Evolutionary conservation across 2,797 vertebrate species (phyloP).

Genomic region (Cuniculus paca): DNA sequence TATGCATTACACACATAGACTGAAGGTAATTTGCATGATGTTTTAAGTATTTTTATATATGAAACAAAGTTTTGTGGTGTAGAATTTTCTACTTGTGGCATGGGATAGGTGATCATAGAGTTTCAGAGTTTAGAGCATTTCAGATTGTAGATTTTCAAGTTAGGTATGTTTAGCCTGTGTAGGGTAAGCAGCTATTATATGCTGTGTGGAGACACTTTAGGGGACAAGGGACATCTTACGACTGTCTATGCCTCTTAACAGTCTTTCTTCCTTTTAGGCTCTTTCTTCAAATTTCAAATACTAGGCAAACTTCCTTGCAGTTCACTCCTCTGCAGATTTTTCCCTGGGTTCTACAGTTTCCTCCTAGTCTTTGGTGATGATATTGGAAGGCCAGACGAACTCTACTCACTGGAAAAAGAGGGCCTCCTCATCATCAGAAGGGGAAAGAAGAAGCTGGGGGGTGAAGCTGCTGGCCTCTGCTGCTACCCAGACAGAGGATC

Average conservation of each 20-base stretch:
- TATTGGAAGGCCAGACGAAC: background rate
- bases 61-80: background rate
- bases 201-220: background rate
- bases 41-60: background rate
- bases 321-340: background rate
- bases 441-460: background rate
- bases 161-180: background rate
- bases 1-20: background rate
- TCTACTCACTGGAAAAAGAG: background rate
- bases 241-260: background rate
- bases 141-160: background rate
- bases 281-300: constrained; percentile 8
- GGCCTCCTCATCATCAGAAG: too few species aligned
- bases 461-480: background rate
- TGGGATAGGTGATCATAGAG: background rate
- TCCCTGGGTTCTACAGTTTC: fast-evolving
- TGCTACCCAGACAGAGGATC: background rate
- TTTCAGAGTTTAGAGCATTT: background rate
- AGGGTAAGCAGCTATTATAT: background rate
- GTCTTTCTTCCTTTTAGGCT: background rate
- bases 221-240: background rate
- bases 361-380: background rate
- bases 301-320: background rate
- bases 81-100: background rate
- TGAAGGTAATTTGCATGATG: background rate